Evolutionary conservation across 2,113 vertebrate genomes (phyloP), one percentile per base, ranked within the genome.

Genomic region (Boulengeromyrus knoepffleri): DNA sequence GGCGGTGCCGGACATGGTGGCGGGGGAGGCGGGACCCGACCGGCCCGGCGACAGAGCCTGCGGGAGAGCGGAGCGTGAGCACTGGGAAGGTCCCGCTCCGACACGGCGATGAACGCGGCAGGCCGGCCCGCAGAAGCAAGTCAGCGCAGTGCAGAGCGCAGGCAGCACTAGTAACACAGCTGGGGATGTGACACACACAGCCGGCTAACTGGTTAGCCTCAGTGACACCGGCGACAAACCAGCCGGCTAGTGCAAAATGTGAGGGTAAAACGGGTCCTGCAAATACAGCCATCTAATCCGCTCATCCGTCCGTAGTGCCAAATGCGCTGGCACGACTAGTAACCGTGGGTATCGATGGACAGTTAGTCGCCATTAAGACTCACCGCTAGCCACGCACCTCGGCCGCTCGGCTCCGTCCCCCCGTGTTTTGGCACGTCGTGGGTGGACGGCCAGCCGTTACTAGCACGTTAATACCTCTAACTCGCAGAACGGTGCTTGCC

Each of bases 1-100:
- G 94, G 97, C 97, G 0, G 97, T 98, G 93, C 98, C 97, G 0
- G 97, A 98, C 92, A 98, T 98, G 95, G 90, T 91, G 93, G 92
- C 0, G 31, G 80, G 52, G 74, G 13, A 80, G 45, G 19, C 45
- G 39, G 45, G 83, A 45, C 42, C 42, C 17, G 31, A 53, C 39
- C n/a, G n/a, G 24, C 50, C 85, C 49, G 50, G 45, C 24, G 4
- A 47, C 83, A 53, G 31, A 87, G n/a, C 85, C 85, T 87, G 47
- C 85, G 50, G 9, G 31, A 8, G 50, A 86, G 84, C 10, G 24
- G 7, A 4, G 46, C 10, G n/a, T 15, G 50, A 53, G 13, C n/a
- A 2, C 3, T 13, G 3, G 5, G 4, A 56, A 87, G 49, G 27
- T 42, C 36, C 15, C 15, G 1, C 52, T 4, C 17, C 17, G 17